phyloP scores from a whole-genome alignment of 1,140 invertebrate genomes.

The Calliopsis andreniformis region DNA sequence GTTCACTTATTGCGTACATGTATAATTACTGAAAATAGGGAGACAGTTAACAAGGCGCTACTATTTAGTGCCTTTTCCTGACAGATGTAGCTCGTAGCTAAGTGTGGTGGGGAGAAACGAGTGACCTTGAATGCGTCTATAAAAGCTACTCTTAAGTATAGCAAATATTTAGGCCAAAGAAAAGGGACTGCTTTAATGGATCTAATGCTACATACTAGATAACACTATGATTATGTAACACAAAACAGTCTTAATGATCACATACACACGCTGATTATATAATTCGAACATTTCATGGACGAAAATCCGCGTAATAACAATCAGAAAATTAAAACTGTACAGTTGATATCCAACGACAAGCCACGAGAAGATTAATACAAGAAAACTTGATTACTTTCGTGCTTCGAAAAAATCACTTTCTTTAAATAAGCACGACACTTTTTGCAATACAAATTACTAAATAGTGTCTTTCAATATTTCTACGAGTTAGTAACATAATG shows the following conservation, averaged over 20 bases:
- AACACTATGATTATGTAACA: neutral
- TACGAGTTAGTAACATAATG: too few relatives aligned
- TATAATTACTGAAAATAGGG: too few relatives aligned
- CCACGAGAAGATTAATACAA: neutral
- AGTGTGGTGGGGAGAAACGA: too few relatives aligned
- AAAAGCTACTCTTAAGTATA: too few relatives aligned
- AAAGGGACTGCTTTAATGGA: constrained; percentile 1
- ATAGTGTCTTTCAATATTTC: too few relatives aligned
- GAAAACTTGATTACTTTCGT: neutral
- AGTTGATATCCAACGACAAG: neutral
- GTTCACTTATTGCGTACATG: too few relatives aligned
- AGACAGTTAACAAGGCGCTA: too few relatives aligned
- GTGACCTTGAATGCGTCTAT: too few relatives aligned
- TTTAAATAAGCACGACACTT: constrained; percentile 16
- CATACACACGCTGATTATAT: neutral
- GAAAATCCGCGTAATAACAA: neutral
- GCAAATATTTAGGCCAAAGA: too few relatives aligned
- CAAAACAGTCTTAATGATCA: neutral
- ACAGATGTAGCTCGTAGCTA: too few relatives aligned
- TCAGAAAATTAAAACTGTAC: neutral
- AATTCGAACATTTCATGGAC: neutral
- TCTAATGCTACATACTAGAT: too few relatives aligned
- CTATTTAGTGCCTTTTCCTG: too few relatives aligned
- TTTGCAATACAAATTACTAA: constrained; percentile 1
- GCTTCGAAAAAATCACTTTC: constrained; percentile 11